phyloP scores from a whole-genome alignment of 2,888 invertebrate species.

The Morpho achilles region DNA sequence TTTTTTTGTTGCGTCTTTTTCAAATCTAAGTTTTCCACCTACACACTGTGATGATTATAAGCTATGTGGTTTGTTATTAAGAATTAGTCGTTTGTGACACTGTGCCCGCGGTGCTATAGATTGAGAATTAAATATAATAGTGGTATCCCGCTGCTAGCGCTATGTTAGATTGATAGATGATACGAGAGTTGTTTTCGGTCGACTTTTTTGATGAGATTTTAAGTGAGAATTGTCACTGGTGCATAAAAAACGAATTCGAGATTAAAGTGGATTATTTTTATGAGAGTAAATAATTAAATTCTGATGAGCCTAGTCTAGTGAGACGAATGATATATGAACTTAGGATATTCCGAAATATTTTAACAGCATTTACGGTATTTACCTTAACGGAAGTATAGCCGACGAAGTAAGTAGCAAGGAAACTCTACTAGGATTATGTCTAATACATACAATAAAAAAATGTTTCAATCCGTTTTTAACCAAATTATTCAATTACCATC shows the following conservation, averaged over 20 bases:
- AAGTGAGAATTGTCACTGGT: slow-evolving; percentile 63
- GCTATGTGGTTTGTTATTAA: slow-evolving; percentile 35
- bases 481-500: too few species aligned
- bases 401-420: too few species aligned
- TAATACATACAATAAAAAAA: too few species aligned
- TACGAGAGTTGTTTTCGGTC: slow-evolving; percentile 47
- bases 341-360: too few species aligned
- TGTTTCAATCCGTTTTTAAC: too few species aligned
- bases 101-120: slow-evolving; percentile 23
- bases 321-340: too few species aligned
- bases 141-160: slow-evolving; percentile 56
- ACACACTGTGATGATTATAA: slow-evolving; percentile 22
- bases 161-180: slow-evolving; percentile 72
- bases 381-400: too few species aligned
- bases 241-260: slow-evolving; percentile 13
- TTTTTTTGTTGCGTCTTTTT: slow-evolving; percentile 42
- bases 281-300: slow-evolving; percentile 14
- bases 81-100: slow-evolving; percentile 28
- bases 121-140: slow-evolving; percentile 54
- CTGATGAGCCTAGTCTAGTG: neutral
- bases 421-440: too few species aligned
- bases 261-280: slow-evolving; percentile 16
- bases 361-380: too few species aligned
- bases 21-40: slow-evolving; percentile 5
- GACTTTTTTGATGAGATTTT: slow-evolving; percentile 55